Conservation (phyloP, 2,113 vertebrate species). For the Ptilonorhynchus violaceus region DNA sequence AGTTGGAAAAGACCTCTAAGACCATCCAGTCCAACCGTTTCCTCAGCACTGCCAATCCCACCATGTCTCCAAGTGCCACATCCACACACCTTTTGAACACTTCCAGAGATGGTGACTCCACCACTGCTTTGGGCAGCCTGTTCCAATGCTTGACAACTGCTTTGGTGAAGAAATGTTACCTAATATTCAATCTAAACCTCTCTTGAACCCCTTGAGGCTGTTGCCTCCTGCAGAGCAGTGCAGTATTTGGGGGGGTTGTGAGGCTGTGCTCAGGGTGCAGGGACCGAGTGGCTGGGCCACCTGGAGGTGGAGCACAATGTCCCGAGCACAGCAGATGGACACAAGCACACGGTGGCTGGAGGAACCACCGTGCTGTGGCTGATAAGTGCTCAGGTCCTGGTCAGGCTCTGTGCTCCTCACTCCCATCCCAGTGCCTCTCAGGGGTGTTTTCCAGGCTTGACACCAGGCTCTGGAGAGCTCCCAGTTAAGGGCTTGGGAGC, state of each 20-base stretch:
- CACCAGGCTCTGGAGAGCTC: not conserved
- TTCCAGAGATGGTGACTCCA: not conserved
- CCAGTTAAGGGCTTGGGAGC: too few species aligned
- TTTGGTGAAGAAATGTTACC: not conserved
- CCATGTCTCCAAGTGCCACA: too few species aligned
- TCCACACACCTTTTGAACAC: not conserved
- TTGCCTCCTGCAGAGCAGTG: not conserved
- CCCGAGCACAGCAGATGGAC: accelerated
- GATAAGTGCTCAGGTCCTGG: accelerated
- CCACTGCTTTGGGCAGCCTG: not conserved
- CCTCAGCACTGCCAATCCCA: not conserved
- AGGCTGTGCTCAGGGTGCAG: not conserved
- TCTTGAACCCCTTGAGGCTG: accelerated
- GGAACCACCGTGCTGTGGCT: not conserved
- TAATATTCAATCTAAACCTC: accelerated
- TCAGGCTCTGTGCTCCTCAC: too few species aligned
- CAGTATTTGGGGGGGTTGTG: accelerated
- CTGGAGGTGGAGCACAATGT: not conserved
- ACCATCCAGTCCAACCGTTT: accelerated
- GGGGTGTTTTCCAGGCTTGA: not conserved
- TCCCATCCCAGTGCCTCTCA: not conserved
- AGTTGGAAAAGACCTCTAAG: accelerated
- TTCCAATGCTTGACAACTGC: accelerated
- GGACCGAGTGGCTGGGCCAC: not conserved
- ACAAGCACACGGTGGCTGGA: accelerated